Base-by-base conservation (phyloP, 2,113 vertebrate genomes). In the Riparia riparia region DNA sequence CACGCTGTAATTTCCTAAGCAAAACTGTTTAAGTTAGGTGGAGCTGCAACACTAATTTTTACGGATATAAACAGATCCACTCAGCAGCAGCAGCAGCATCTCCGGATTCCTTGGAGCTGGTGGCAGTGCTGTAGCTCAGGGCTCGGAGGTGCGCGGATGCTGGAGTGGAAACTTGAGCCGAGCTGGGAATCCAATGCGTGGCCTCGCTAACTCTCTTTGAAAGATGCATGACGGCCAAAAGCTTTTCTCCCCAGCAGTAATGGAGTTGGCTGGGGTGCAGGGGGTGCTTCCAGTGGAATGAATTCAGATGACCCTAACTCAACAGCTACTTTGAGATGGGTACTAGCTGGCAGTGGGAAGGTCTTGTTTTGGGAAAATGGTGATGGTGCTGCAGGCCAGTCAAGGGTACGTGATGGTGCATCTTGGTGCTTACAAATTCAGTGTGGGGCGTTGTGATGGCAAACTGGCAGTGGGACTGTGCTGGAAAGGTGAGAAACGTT, bases 31-130 rank as follows among this genome's bases (percentile, higher is more conserved):
- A 96, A 97, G 95, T 98, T 97, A 97, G 96, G 93, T 97, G 96
- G 95, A 97, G 90, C 96, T 97, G 95, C 97, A 97, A 94, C 95
- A 95, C 95, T 92, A 88, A 97, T 96, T 98, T 97, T 97, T 96
- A 95, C 1, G 28, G 94, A 76, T 77, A 96, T 80, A 87, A 89
- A 95, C 81, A 92, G 91, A 96, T 70, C 45, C 5, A 10, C 80
- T 81, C 72, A 82, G 88, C 72, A 77, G 80, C 80, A 77, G 80
- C 80, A 79, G 71, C 89, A 87, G 41, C 17, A 2, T 93, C 91
- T 73, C 78, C 4, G 12, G 64, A 22, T 93, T 92, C 57, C 64
- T 29, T 45, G 92, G 92, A 90, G 88, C 82, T 42, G 86, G 37
- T 64, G 90, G 88, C 76, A 81, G 72, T 47, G 85, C 95, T 70